Base-by-base conservation (phyloP, 1,140 invertebrate species). In the Diorhabda carinulata region DNA sequence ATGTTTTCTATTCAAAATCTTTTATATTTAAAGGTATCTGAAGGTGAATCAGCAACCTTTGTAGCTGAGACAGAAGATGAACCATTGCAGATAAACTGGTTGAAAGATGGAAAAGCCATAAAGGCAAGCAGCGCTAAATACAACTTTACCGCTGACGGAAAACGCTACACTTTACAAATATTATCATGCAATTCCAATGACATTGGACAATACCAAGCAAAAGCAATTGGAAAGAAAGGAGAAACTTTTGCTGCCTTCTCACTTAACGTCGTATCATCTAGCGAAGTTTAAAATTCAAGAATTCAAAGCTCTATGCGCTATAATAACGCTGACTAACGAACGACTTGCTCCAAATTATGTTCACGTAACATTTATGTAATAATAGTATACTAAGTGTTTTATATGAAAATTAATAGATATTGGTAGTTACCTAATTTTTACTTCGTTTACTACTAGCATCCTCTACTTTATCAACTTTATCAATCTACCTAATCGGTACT, bases 81-180 rank as follows among this genome's bases (percentile, higher is more conserved):
- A 77, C 84, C 86, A 69, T 81, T 89, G 58, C 85, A 87, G 76
- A 82, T 89, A 42, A 84, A 85, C 70, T 98, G 96, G 96, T 82
- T 94, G 73, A 97, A 97, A 83, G 96, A 97, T 83, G 92, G 92
- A 73, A 93, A 96, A 79, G 88, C 90, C 60, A 91, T 91, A 74
- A 83, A 84, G 67, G 85, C 88, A 71, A 87, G 87, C 57, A 91
- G 89, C 59, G 84, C 87, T 52, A 88, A 91, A 80, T 95, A 93
- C 80, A 90, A 89, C 74, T 94, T 95, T 81, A 91, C 87, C 56
- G 89, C 90, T 80, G 90, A 93, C 75, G 90, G 88, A 71, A 93
- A 90, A 74, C 88, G 87, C 68, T 91, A 91, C 80, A 85, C 85
- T 44, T 89, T 95, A 73, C 87, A 89, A 76, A 92, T 98, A 70